These are phyloP conservation scores for Myotis findleyi DNA, from an alignment of 2,797 vertebrate species.

Conservation along the genomic window DNA sequence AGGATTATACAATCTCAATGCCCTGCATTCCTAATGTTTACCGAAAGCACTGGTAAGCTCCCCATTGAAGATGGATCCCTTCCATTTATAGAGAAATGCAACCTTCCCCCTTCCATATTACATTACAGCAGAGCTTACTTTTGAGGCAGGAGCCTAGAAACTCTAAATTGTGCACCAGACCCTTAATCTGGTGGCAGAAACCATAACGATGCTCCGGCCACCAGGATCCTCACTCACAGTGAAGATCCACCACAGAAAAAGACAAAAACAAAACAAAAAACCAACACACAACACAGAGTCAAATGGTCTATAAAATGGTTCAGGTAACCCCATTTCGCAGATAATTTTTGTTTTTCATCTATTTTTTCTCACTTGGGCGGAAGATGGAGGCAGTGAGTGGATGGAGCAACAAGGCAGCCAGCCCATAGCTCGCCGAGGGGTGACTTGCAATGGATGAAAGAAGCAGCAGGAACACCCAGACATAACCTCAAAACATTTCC, in stretches of 20 bases:
- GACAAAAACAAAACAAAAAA: neutral
- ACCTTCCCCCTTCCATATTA: conserved; percentile 23
- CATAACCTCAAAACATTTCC: conserved; percentile 38
- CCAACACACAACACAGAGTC: neutral
- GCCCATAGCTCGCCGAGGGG: conserved; percentile 68
- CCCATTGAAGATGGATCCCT: conserved; percentile 60
- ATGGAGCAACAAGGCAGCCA: conserved; percentile 67
- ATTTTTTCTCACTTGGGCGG: conserved; percentile 78
- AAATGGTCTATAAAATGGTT: conserved; percentile 57
- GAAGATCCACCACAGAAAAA: conserved; percentile 46
- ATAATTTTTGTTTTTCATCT: conserved; percentile 67
- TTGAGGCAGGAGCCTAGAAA: conserved; percentile 49
- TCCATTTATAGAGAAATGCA: conserved; percentile 46
- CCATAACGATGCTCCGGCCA: neutral
- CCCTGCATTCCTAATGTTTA: conserved; percentile 59
- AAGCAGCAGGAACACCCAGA: conserved; percentile 67
- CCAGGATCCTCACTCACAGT: neutral
- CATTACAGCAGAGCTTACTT: conserved; percentile 29
- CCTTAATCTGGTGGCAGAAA: conserved; percentile 56
- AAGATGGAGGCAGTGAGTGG: conserved; percentile 63
- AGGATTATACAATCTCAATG: conserved; percentile 53
- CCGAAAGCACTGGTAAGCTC: conserved; percentile 25
- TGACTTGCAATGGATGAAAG: conserved; percentile 68
- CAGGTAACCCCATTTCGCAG: conserved; percentile 66
- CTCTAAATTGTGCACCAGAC: conserved; percentile 10